Evolutionary conservation across 2,113 vertebrate genomes (phyloP).

Genomic region (Channa maculata): DNA sequence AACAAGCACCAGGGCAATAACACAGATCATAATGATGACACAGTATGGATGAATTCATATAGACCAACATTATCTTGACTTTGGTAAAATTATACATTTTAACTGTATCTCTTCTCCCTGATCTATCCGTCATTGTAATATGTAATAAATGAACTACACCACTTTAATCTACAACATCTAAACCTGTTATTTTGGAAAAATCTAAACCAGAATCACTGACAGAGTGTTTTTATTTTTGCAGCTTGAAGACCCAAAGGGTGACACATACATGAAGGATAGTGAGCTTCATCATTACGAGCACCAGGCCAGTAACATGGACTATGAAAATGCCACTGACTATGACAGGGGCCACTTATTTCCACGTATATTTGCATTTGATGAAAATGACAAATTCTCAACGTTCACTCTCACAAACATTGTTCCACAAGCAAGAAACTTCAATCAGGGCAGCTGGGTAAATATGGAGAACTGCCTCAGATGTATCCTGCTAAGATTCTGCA

Average conservation of each 20-base stretch:
- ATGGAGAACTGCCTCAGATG: conserved; percentile 35
- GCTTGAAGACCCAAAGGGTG: conserved; percentile 19
- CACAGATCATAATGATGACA: too few relatives aligned
- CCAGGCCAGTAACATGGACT: conserved; percentile 9
- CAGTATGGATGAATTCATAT: too few relatives aligned
- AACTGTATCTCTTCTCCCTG: too few relatives aligned
- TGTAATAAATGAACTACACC: too few relatives aligned
- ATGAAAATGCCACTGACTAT: not conserved
- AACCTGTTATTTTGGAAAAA: too few relatives aligned
- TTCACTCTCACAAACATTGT: conserved; percentile 51
- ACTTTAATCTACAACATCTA: too few relatives aligned
- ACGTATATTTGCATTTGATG: not conserved
- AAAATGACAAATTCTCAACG: not conserved
- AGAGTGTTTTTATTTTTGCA: conserved; percentile 6
- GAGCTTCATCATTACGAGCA: not conserved
- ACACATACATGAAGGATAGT: conserved; percentile 6
- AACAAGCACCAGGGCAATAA: too few relatives aligned
- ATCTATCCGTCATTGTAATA: too few relatives aligned
- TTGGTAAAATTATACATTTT: too few relatives aligned
- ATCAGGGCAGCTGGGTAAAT: conserved; percentile 30
- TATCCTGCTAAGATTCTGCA: conserved; percentile 38
- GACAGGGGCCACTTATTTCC: conserved; percentile 48
- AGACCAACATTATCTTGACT: too few relatives aligned
- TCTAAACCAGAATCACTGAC: too few relatives aligned
- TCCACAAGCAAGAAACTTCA: conserved; percentile 17